phyloP scores from a whole-genome alignment of 2,888 invertebrate species.

The Ormyrus pomaceus region DNA sequence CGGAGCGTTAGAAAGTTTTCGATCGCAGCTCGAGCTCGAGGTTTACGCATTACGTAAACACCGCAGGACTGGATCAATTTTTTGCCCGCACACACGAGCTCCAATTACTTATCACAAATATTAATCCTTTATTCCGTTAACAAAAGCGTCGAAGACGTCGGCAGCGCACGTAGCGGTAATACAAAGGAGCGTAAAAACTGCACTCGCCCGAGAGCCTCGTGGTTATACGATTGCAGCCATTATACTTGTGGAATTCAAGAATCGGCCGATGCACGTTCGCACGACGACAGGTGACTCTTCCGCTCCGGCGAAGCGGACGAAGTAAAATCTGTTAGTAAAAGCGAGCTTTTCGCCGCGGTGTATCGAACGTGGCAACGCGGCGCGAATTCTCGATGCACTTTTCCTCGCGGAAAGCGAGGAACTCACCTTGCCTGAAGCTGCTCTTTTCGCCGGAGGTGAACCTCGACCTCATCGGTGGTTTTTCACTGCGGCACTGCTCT shows the following conservation, averaged over 20 bases:
- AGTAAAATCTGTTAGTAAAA: slow-evolving; percentile 25
- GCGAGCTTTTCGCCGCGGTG: background rate
- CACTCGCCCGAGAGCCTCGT: background rate
- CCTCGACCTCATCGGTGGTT: background rate
- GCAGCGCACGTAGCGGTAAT: background rate
- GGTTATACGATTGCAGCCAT: background rate
- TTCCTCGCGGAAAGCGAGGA: background rate
- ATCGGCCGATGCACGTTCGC: slow-evolving; percentile 24
- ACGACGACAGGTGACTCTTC: slow-evolving; percentile 7
- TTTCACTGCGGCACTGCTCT: no score
- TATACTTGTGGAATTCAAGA: slow-evolving; percentile 20
- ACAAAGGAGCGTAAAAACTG: background rate
- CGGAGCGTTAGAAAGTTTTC: no score
- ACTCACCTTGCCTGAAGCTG: background rate
- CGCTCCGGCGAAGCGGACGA: background rate
- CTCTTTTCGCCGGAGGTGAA: no score
- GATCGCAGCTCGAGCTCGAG: no score
- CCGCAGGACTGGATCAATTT: no score
- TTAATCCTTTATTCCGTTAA: no score
- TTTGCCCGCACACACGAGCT: no score
- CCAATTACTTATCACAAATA: no score
- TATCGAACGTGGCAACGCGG: background rate
- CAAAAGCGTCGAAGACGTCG: no score
- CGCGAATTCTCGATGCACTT: background rate
- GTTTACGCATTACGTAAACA: no score